Base-by-base conservation (phyloP, 2,113 vertebrate genomes). In the Rutilus rutilus region DNA sequence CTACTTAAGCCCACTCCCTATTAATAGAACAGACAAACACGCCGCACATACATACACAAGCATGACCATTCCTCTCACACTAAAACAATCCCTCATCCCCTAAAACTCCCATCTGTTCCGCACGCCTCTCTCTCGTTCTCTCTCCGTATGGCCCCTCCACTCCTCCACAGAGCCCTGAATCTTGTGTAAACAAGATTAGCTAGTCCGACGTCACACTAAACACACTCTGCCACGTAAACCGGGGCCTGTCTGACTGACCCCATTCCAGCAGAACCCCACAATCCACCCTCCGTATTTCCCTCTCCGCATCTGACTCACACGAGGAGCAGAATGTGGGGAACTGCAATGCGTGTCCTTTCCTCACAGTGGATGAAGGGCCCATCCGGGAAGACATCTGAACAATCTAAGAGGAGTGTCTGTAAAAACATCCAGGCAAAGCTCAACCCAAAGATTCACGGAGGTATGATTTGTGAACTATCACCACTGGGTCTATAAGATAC, bases 161-260 rank as follows among this genome's bases (percentile, higher is more conserved):
- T 82, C 27, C 62, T 77, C n/a, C 74, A 75, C 73, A 83, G 14
- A 77, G 33, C 47, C n/a, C 59, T 17, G 12, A 39, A 7, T 36
- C 60, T 52, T 54, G 12, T 39, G 33, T 15, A 74, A 73, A 78
- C 74, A 69, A 36, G 42, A 74, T 69, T 45, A 33, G 54, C 80
- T 78, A 65, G 52, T 19, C 27, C 3, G 11, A 64, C 64, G 52
- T 79, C 71, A 76, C 14, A 23, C 75, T 15, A 21, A 67, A 71
- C 59, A 57, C 59, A 64, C 59, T 79, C 77, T 81, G 59, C 78
- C 59, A 81, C 39, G 78, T 78, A 21, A 78, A 78, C 25, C 19
- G 6, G 50, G 50, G 8, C 12, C 74, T 52, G 50, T 30, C 59
- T 30, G 59, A 80, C 59, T 81, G 9, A 81, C 59, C 78, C 59